Evolutionary conservation across 1,140 invertebrate genomes (phyloP).

Genomic region (Zaprionus africanus): DNA sequence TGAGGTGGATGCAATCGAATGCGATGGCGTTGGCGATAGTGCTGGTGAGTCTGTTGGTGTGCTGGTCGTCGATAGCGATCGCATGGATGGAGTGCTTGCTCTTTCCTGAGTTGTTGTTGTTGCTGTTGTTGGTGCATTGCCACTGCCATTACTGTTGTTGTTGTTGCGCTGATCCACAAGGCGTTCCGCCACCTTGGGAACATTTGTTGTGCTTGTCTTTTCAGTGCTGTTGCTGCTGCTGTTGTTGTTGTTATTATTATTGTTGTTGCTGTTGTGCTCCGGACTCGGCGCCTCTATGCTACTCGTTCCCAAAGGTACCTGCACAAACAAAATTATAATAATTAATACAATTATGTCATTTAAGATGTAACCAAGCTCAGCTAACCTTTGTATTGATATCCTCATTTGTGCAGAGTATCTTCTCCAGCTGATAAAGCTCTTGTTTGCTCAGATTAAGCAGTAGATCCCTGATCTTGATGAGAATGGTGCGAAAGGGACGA

Average conservation of each 20-base stretch:
- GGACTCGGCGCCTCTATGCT: conserved; percentile 76
- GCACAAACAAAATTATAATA: not conserved
- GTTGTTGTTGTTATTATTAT: conserved; percentile 16
- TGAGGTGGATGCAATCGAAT: conserved; percentile 73
- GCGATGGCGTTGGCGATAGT: conserved; percentile 72
- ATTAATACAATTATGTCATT: not conserved
- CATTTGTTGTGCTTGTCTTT: conserved; percentile 39
- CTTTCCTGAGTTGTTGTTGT: conserved; percentile 38
- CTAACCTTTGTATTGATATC: conserved; percentile 86
- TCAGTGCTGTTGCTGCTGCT: conserved; percentile 26
- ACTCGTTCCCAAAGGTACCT: conserved; percentile 72
- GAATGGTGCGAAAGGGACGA: conserved; percentile 94
- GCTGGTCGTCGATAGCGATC: conserved; percentile 66
- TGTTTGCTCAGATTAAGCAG: conserved; percentile 93
- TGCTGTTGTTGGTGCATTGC: conserved; percentile 57
- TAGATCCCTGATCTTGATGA: conserved; percentile 94
- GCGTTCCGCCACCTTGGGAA: conserved; percentile 60
- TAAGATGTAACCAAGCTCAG: not conserved
- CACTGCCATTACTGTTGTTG: conserved; percentile 47
- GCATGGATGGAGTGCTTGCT: conserved; percentile 69
- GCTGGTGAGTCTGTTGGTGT: conserved; percentile 73
- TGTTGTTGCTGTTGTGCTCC: conserved; percentile 54
- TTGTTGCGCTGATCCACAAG: conserved; percentile 73
- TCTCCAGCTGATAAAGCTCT: conserved; percentile 94
- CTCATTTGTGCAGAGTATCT: conserved; percentile 95